A percentile compares a stretch with the other conserved stretches of the same genome.
phyloP scores from a whole-genome alignment of 2,113 vertebrate genomes.

The Tragelaphus scriptus region DNA sequence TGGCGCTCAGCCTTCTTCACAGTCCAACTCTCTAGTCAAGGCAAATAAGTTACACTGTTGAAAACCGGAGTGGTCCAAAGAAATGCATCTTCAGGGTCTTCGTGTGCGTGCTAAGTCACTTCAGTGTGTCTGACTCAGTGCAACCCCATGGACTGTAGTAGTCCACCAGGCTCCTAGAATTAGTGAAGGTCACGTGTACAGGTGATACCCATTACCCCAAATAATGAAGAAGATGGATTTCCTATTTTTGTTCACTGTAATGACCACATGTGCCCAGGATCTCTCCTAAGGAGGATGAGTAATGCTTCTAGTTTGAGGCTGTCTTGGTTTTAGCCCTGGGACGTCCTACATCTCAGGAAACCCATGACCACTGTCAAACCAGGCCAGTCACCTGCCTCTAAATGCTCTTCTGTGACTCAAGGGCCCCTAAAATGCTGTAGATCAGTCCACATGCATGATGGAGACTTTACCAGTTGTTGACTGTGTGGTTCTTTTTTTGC shows the following conservation, averaged over 20 bases:
- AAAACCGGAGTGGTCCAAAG: background rate
- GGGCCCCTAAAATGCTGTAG: background rate
- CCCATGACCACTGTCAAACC: fast-evolving
- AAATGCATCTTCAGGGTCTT: background rate
- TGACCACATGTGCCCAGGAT: background rate
- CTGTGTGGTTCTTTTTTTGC: background rate
- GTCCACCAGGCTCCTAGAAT: background rate
- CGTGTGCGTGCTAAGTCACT: background rate
- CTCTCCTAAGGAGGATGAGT: background rate
- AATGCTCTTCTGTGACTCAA: background rate
- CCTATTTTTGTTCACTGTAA: background rate
- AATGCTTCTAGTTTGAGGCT: background rate
- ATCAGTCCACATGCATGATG: fast-evolving
- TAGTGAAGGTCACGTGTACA: background rate
- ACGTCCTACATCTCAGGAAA: background rate
- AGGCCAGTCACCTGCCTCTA: background rate
- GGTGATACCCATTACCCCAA: too few species aligned
- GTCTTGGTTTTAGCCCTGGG: background rate
- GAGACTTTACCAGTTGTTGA: background rate
- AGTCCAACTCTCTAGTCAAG: background rate
- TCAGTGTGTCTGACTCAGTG: background rate
- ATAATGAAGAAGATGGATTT: background rate
- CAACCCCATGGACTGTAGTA: background rate
- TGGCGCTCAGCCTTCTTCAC: too few species aligned
- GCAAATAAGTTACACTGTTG: background rate